Evolutionary conservation across 2,113 vertebrate species (phyloP).

Genomic region (Ictalurus punctatus): DNA sequence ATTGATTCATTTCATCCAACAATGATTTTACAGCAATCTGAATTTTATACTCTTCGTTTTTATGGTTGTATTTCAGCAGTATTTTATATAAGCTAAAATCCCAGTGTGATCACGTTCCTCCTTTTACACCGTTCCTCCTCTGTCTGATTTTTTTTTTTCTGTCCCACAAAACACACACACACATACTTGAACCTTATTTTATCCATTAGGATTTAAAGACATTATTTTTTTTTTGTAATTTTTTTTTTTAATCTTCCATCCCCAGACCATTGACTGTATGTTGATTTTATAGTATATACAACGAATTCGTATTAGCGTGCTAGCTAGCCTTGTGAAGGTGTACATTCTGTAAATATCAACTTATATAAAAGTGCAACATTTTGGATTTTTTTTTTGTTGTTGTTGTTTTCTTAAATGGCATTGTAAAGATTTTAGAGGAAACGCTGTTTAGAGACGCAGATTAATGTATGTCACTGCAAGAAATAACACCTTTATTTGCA

Average conservation of each 20-base stretch:
- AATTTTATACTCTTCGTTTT: neutral
- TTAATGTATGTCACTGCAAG: conserved; percentile 39
- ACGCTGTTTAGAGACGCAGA: conserved; percentile 43
- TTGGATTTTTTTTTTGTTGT: conserved; percentile 51
- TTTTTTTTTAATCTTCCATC: conserved; percentile 17
- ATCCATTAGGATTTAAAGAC: conserved; percentile 3
- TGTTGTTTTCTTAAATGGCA: conserved; percentile 68
- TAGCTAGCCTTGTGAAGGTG: conserved; percentile 63
- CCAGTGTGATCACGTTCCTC: neutral
- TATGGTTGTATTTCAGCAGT: conserved; percentile 1
- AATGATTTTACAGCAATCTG: neutral
- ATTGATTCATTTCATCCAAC: neutral
- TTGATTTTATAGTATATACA: conserved; percentile 57
- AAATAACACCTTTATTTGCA: conserved; percentile 42
- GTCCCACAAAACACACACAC: neutral
- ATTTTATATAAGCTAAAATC: conserved; percentile 35
- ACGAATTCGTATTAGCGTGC: conserved; percentile 57
- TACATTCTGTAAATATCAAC: conserved; percentile 77
- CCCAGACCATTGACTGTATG: conserved; percentile 42
- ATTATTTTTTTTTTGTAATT: conserved; percentile 1
- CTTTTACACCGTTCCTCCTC: neutral
- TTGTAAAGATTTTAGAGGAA: conserved; percentile 62
- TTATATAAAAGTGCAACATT: conserved; percentile 74
- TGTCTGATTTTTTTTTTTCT: neutral
- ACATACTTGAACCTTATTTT: conserved; percentile 40